Conservation (phyloP, 2,113 vertebrate species). For the Corvus cornix region DNA sequence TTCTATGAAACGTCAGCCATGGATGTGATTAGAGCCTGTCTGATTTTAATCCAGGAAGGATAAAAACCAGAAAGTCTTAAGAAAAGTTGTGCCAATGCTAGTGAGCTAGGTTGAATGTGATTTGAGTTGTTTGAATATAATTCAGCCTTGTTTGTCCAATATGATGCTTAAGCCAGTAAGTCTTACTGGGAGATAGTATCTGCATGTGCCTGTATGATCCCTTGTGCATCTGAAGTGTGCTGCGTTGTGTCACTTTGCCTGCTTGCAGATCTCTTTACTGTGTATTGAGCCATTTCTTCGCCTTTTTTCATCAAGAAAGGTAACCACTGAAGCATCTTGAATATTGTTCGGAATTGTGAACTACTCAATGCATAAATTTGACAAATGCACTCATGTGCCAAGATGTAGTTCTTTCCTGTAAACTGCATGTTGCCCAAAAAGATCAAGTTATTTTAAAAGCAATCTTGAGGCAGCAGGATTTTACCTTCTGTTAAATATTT, state of each 20-base stretch:
- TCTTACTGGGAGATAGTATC: background rate
- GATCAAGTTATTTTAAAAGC: background rate
- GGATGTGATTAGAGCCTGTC: background rate
- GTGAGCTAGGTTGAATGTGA: background rate
- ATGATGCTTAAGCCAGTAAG: background rate
- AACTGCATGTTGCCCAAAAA: background rate
- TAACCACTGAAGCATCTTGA: background rate
- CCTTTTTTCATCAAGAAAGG: background rate
- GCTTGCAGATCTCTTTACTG: background rate
- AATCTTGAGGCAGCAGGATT: background rate
- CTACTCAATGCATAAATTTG: background rate
- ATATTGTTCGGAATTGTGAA: background rate
- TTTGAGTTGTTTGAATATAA: background rate
- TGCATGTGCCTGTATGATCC: background rate
- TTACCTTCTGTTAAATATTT: background rate
- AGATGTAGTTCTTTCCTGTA: background rate
- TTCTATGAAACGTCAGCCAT: background rate
- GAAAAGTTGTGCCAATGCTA: background rate
- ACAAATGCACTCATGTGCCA: background rate
- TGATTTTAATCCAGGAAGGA: background rate
- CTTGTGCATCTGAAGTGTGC: background rate
- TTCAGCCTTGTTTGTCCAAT: background rate
- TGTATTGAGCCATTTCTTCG: background rate
- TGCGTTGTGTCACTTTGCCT: background rate
- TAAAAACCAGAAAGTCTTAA: background rate